A percentile compares a stretch with the other conserved stretches of the same genome.
Conservation (phyloP, 2,797 vertebrate genomes). For the Gorsachius magnificus region DNA sequence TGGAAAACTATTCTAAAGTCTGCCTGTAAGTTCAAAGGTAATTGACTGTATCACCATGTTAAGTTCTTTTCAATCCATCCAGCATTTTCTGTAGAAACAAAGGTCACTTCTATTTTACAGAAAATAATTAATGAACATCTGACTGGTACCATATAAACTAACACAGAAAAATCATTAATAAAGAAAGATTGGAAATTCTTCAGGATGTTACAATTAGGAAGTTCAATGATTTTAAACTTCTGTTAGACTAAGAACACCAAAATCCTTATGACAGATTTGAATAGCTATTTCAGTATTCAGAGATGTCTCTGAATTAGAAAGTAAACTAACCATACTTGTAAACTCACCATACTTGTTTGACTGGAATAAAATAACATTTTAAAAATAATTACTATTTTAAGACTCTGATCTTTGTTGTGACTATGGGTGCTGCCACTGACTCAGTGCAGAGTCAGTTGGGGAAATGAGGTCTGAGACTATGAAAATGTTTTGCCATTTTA, state of each 20-base stretch:
- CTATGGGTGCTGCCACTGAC: background rate
- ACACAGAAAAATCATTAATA: background rate
- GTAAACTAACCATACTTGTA: background rate
- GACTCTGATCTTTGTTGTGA: background rate
- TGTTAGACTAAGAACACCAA: background rate
- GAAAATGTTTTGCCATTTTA: background rate
- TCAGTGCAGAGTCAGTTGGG: background rate
- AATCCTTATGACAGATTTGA: background rate
- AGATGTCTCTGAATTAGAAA: background rate
- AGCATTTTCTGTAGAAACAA: background rate
- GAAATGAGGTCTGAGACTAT: background rate
- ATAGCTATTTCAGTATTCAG: background rate
- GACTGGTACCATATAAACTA: background rate
- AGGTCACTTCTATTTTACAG: background rate
- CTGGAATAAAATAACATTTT: background rate
- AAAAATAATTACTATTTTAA: background rate
- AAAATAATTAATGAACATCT: background rate
- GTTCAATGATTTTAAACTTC: background rate
- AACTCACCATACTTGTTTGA: background rate
- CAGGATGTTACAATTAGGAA: background rate
- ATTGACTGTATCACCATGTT: background rate
- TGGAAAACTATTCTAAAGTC: slow-evolving; percentile 14
- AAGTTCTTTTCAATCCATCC: background rate
- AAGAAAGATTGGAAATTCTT: background rate
- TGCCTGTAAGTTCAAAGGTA: slow-evolving; percentile 16